Evolutionary conservation across 2,888 invertebrate species (phyloP).

Genomic region (Spodoptera picta): DNA sequence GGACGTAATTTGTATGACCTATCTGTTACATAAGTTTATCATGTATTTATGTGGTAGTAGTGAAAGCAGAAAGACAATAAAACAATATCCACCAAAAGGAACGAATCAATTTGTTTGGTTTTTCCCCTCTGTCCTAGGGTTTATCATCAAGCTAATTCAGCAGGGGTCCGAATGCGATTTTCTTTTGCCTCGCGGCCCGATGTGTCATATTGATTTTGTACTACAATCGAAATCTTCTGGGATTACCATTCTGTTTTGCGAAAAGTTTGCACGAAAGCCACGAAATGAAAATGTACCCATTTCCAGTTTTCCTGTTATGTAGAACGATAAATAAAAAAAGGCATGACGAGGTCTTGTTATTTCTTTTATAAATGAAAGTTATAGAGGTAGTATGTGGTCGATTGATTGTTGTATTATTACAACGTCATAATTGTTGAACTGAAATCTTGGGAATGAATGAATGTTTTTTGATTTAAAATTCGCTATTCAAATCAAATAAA

Average conservation of each 20-base stretch:
- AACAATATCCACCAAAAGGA: slow-evolving; percentile 24
- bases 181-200: slow-evolving; percentile 50
- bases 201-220: slow-evolving; percentile 55
- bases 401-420: too few relatives aligned
- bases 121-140: slow-evolving; percentile 40
- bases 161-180: slow-evolving; percentile 51
- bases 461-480: too few relatives aligned
- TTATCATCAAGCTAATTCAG: slow-evolving; percentile 48
- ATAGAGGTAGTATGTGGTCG: too few relatives aligned
- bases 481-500: too few relatives aligned
- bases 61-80: too few relatives aligned
- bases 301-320: slow-evolving; percentile 1
- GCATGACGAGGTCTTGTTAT: too few relatives aligned
- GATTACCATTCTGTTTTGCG: slow-evolving; percentile 23
- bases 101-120: slow-evolving; percentile 38
- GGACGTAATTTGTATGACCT: too few relatives aligned
- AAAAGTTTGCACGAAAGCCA: slow-evolving; percentile 19
- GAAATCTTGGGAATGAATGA: too few relatives aligned
- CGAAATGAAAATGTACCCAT: slow-evolving; percentile 6
- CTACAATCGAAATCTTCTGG: slow-evolving; percentile 23
- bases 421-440: too few relatives aligned
- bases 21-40: too few relatives aligned
- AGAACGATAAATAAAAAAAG: neutral
- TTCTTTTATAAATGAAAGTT: too few relatives aligned
- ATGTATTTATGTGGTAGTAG: too few relatives aligned